Base-by-base conservation (phyloP, 2,797 vertebrate genomes). In the Xiphorhynchus erythropygius region DNA sequence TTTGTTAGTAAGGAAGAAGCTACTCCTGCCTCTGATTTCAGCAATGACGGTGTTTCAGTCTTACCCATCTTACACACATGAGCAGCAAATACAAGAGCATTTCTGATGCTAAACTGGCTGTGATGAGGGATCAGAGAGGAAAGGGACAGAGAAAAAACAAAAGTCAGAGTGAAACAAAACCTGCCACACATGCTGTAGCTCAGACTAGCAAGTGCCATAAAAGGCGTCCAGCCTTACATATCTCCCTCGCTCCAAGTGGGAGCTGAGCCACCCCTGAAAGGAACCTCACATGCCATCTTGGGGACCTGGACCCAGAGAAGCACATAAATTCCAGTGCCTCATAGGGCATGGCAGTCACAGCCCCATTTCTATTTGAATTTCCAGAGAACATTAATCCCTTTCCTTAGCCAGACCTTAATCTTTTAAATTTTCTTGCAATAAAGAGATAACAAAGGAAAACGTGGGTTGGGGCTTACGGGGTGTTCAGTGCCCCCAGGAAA, bases 121-220 rank as follows among this genome's bases (percentile, higher is more conserved):
- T 42, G 37, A 53, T 0, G 0, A 64, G 55, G 19, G 32, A 73
- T 76, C 64, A 75, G 53, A 89, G 75, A 85, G 56, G 37, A 79
- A 52, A 81, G 62, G 35, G 44, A 47, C 22, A n/a, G n/a, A 32
- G 28, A 28, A 57, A 52, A 82, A 87, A 70, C 25, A 44, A 93
- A 47, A 93, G 41, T 75, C n/a, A 2, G 65, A 90, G 67, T 68
- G 81, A 92, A 92, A 78, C 39, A 57, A 67, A 93, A 84, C 53
- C 83, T 90, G n/a, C 76, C 41, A 33, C 59, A 7, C 32, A 5
- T 0, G 0, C 78, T 56, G 87, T 78, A 60, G 59, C 75, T 68
- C 49, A 44, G 4, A 3, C 52, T 53, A n/a, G 70, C 56, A 52
- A 67, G 49, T 56, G 50, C 75, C 10, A 1, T 63, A 49, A 87